Percentiles rank a stretch among this genome's conserved stretches.
Conservation (phyloP, 37 sponge, comb jelly and placozoan genomes). For the Crambe crambe region DNA sequence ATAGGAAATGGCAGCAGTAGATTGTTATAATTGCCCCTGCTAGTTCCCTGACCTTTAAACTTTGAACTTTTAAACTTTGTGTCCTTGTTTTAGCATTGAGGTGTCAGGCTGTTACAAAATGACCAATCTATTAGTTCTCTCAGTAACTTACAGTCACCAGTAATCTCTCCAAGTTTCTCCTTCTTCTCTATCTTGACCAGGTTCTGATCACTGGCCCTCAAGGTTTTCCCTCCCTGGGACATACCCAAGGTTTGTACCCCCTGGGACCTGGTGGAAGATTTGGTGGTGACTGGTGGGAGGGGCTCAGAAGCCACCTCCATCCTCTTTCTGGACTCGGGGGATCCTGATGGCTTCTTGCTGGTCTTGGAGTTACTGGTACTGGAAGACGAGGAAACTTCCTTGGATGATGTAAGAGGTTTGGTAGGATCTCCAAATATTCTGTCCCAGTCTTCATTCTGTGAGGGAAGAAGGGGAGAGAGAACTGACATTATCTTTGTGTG, state of each 20-base stretch:
- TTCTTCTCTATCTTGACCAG: background rate
- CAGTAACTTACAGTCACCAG: background rate
- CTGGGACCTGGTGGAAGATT: no score
- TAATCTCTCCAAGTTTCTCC: background rate
- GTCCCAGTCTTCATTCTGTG: constrained; percentile 87
- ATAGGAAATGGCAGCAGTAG: no score
- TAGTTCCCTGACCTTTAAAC: no score
- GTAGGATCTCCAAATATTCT: constrained; percentile 70
- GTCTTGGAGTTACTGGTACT: background rate
- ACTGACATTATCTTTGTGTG: background rate
- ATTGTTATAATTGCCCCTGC: no score
- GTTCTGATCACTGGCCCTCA: background rate
- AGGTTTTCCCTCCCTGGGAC: background rate
- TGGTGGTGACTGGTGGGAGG: background rate
- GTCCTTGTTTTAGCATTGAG: no score
- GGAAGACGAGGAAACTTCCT: background rate
- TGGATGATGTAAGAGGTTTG: background rate
- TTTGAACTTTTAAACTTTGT: no score
- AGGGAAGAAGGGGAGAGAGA: background rate
- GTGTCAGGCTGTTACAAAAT: background rate
- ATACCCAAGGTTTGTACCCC: background rate
- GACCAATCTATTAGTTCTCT: background rate
- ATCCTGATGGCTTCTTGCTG: background rate
- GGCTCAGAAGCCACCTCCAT: constrained; percentile 8
- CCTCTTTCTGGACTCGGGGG: background rate